Conservation (phyloP, 2,888 invertebrate species). For the Pyrrhosoma nymphula region DNA sequence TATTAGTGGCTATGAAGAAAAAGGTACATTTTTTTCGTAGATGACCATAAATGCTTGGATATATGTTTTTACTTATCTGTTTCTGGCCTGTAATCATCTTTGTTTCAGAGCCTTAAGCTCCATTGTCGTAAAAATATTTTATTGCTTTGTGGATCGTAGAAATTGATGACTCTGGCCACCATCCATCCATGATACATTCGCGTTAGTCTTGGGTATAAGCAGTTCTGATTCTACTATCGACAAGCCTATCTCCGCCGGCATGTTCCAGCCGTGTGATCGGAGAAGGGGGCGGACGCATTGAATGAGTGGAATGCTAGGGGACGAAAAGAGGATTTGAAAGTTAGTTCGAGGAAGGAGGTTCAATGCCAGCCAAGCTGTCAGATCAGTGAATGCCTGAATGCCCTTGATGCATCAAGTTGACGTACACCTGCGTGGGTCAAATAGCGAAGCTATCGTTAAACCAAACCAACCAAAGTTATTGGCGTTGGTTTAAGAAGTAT, state of each 20-base stretch:
- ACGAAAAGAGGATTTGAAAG: constrained; percentile 11
- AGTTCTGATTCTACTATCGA: neutral
- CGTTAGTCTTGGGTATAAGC: neutral
- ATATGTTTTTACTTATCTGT: too few species aligned
- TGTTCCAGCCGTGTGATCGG: neutral
- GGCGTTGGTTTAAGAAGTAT: too few species aligned
- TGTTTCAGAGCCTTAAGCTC: too few species aligned
- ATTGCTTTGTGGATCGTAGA: neutral
- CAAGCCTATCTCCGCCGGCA: constrained; percentile 19
- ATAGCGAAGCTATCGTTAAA: neutral
- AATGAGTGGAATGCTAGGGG: neutral
- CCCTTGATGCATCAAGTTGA: constrained; percentile 30
- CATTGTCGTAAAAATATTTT: neutral
- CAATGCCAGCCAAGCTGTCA: constrained; percentile 30
- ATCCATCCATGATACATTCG: neutral
- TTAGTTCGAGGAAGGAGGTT: neutral
- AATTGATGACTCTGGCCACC: neutral
- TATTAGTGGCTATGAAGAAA: too few species aligned
- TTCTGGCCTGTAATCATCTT: too few species aligned
- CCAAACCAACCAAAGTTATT: too few species aligned
- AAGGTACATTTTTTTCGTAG: too few species aligned
- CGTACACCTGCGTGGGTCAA: constrained; percentile 13
- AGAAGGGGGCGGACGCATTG: neutral
- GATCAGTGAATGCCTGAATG: constrained; percentile 30
- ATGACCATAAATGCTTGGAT: too few species aligned